These are phyloP conservation scores for Euplagia quadripunctaria DNA, from an alignment of 2,888 invertebrate genomes.

Conservation along the genomic window DNA sequence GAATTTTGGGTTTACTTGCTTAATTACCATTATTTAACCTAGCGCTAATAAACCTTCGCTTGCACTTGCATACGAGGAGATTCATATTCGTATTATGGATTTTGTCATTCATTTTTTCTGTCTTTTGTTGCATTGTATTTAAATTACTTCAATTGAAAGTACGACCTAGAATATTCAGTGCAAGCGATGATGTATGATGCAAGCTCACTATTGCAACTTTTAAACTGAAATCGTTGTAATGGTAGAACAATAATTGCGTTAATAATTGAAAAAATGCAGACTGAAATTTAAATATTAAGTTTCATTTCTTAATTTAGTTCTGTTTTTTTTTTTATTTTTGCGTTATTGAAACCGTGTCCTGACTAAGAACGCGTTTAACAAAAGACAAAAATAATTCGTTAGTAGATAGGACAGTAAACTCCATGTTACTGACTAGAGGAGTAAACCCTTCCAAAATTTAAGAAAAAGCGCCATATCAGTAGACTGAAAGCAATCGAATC, in stretches of 20 bases:
- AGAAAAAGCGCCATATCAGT: too few relatives aligned
- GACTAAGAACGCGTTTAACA: too few relatives aligned
- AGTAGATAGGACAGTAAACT: too few relatives aligned
- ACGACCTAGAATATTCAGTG: constrained; percentile 17
- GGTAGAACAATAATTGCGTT: constrained; percentile 5
- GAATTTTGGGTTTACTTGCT: too few relatives aligned
- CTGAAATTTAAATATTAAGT: constrained; percentile 1
- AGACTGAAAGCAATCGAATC: too few relatives aligned
- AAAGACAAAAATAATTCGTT: too few relatives aligned
- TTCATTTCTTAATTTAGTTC: neutral
- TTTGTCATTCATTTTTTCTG: neutral
- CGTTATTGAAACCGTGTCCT: too few relatives aligned
- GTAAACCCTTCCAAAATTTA: too few relatives aligned
- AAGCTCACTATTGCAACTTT: constrained; percentile 18
- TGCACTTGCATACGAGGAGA: too few relatives aligned
- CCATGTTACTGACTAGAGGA: too few relatives aligned
- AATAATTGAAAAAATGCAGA: neutral
- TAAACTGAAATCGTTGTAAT: constrained; percentile 6
- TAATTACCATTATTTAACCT: too few relatives aligned
- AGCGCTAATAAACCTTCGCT: too few relatives aligned
- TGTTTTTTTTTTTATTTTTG: neutral
- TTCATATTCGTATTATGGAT: neutral
- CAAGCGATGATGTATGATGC: constrained; percentile 18
- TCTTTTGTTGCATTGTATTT: constrained; percentile 4
- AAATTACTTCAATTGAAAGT: constrained; percentile 15